Percentiles rank a stretch among this genome's conserved stretches.
Evolutionary conservation across 1,140 invertebrate genomes (phyloP).

Genomic region (Sweltsa coloradensis): DNA sequence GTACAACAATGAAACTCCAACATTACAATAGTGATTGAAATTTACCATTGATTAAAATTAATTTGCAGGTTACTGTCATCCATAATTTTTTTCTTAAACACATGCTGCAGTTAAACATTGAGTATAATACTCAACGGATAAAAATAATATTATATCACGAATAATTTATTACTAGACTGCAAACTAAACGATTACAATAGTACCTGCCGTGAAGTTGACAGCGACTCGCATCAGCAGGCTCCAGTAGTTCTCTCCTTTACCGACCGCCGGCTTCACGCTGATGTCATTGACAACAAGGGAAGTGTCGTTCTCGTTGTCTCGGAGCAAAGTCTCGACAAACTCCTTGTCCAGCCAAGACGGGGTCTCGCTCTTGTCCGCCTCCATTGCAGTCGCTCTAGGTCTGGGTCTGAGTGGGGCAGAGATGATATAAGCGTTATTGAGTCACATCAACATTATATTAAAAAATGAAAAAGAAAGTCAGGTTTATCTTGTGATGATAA

Average conservation of each 20-base stretch:
- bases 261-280: constrained; percentile 1
- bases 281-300: neutral
- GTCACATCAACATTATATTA: neutral
- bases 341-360: neutral
- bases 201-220: neutral
- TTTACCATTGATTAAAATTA: neutral
- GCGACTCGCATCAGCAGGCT: constrained; percentile 4
- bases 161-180: neutral
- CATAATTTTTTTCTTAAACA: neutral
- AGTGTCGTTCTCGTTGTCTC: neutral
- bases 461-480: neutral
- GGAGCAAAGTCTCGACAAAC: neutral
- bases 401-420: too few species aligned
- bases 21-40: neutral
- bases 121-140: neutral
- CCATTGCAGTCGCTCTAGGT: neutral
- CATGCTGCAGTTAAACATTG: neutral
- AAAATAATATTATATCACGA: neutral
- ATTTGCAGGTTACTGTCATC: neutral
- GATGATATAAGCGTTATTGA: too few species aligned
- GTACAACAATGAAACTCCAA: too few species aligned
- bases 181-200: neutral
- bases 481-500: neutral
- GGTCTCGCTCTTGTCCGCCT: neutral
- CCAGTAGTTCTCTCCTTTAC: constrained; percentile 8